A percentile compares a stretch with the other conserved stretches of the same genome.
phyloP scores from a whole-genome alignment of 1,140 invertebrate species.

The Panonychus citri region DNA sequence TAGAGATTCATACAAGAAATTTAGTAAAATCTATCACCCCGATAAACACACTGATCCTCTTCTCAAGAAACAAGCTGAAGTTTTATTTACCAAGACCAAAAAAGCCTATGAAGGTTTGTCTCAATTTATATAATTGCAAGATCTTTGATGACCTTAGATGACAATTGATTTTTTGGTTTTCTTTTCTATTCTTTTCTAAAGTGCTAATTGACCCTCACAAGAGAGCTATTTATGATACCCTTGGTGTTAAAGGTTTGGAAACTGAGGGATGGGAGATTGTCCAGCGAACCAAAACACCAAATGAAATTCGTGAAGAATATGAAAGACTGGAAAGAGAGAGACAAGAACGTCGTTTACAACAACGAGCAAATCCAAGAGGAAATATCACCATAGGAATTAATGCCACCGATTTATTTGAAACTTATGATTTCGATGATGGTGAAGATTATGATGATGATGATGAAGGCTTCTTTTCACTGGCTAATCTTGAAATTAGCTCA shows the following conservation, averaged over 20 bases:
- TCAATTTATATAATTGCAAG: neutral
- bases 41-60: slow-evolving; percentile 66
- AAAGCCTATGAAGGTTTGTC: slow-evolving; percentile 64
- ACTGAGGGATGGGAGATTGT: slow-evolving; percentile 72
- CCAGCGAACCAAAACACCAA: slow-evolving; percentile 61
- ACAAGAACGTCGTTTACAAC: slow-evolving; percentile 58
- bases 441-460: slow-evolving; percentile 3
- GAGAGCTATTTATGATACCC: slow-evolving; percentile 52
- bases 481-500: slow-evolving; percentile 59
- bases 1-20: slow-evolving; percentile 60
- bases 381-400: slow-evolving; percentile 64
- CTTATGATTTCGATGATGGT: slow-evolving; percentile 5
- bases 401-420: slow-evolving; percentile 69
- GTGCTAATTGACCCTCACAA: slow-evolving; percentile 51
- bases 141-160: neutral
- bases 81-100: slow-evolving; percentile 72
- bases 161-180: slow-evolving; percentile 3
- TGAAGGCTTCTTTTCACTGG: slow-evolving; percentile 26
- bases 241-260: slow-evolving; percentile 52
- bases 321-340: slow-evolving; percentile 40
- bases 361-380: slow-evolving; percentile 61
- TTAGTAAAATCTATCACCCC: slow-evolving; percentile 77
- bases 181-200: too few relatives aligned
- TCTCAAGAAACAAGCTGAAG: slow-evolving; percentile 52
- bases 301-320: slow-evolving; percentile 83